Evolutionary conservation across 1,140 invertebrate species (phyloP).

Genomic region (Oryzaephilus surinamensis): DNA sequence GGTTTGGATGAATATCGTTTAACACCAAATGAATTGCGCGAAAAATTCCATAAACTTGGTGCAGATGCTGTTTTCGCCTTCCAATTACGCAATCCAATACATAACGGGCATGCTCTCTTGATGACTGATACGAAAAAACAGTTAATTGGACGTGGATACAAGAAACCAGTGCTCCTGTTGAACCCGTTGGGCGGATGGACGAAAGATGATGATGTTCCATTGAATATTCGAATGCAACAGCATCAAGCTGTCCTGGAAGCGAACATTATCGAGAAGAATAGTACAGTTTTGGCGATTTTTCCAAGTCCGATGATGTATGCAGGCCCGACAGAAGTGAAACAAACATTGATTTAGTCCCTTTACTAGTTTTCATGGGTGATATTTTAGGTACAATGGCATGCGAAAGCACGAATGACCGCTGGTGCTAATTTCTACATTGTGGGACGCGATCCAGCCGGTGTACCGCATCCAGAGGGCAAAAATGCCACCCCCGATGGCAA

Average conservation of each 20-base stretch:
- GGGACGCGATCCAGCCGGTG: slow-evolving; percentile 94
- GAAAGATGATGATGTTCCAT: slow-evolving; percentile 97
- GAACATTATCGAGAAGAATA: slow-evolving; percentile 68
- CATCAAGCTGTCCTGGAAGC: slow-evolving; percentile 85
- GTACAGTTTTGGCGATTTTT: slow-evolving; percentile 96
- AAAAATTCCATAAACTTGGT: slow-evolving; percentile 67
- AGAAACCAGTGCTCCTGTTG: slow-evolving; percentile 88
- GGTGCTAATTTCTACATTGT: slow-evolving; percentile 99
- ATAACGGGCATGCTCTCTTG: slow-evolving; percentile 96
- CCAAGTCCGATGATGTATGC: slow-evolving; percentile 99
- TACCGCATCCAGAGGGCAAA: slow-evolving; percentile 79
- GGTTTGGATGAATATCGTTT: slow-evolving; percentile 90
- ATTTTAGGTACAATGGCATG: slow-evolving; percentile 99
- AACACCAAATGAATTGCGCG: slow-evolving; percentile 85
- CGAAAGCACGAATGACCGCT: slow-evolving; percentile 90
- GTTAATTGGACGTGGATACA: slow-evolving; percentile 76
- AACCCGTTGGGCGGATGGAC: slow-evolving; percentile 99
- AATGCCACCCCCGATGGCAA: slow-evolving; percentile 58
- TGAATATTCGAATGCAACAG: slow-evolving; percentile 64
- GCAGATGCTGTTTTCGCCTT: slow-evolving; percentile 98
- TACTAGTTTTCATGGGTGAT: too few relatives aligned
- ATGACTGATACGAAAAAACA: slow-evolving; percentile 91
- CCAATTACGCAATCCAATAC: slow-evolving; percentile 95
- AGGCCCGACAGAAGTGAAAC: slow-evolving; percentile 96
- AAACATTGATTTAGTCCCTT: too few relatives aligned